A percentile compares a stretch with the other conserved stretches of the same genome.
These are phyloP conservation scores for Murina feae DNA, from an alignment of 2,113 vertebrate species.

Conservation along the genomic window DNA sequence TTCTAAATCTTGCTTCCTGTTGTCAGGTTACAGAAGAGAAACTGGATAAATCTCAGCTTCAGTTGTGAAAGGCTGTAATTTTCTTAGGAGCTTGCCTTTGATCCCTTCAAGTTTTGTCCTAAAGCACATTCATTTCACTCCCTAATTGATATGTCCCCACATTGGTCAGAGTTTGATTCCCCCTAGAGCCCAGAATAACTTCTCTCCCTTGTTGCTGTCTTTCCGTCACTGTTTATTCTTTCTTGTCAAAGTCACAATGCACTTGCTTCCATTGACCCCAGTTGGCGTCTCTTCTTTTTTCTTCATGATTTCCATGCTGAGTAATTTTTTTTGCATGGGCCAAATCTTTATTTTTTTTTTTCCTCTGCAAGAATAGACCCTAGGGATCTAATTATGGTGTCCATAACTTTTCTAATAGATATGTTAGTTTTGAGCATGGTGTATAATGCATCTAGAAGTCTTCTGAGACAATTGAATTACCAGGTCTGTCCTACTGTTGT, in stretches of 20 bases:
- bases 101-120: constrained; percentile 23
- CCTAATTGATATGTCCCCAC: constrained; percentile 1
- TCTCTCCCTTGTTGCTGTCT: neutral
- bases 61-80: constrained; percentile 27
- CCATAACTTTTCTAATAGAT: constrained; percentile 6
- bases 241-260: neutral
- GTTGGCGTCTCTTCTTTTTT: neutral
- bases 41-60: neutral
- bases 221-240: neutral
- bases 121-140: constrained; percentile 44
- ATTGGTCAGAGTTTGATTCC: neutral
- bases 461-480: neutral
- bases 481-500: neutral
- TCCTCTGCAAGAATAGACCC: neutral
- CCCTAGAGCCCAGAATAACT: neutral
- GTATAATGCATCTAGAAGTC: neutral
- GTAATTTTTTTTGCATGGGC: neutral
- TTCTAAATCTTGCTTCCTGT: constrained; percentile 20
- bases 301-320: neutral
- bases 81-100: neutral
- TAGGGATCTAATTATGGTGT: constrained; percentile 25
- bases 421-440: neutral
- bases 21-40: neutral
- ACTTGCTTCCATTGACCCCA: neutral
- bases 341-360: neutral